These are phyloP conservation scores for Anodontia alba DNA, from an alignment of 2,888 invertebrate species.

Conservation along the genomic window DNA sequence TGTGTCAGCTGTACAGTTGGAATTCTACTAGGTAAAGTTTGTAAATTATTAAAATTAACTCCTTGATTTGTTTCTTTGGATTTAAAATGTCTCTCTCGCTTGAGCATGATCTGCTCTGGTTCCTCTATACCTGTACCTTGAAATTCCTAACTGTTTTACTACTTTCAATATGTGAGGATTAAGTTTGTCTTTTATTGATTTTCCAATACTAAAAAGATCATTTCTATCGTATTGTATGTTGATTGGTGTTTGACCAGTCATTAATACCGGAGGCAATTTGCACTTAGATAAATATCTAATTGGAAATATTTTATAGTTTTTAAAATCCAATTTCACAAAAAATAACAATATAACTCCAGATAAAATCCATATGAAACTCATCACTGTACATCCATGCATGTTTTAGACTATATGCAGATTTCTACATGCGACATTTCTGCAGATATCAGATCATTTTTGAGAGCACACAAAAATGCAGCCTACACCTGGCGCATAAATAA, in stretches of 20 bases:
- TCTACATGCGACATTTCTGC: neutral
- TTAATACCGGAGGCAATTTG: neutral
- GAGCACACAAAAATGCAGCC: slow-evolving; percentile 23
- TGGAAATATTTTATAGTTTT: neutral
- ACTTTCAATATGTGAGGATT: neutral
- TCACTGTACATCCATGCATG: slow-evolving; percentile 10
- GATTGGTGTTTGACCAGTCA: slow-evolving; percentile 14
- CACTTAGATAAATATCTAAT: neutral
- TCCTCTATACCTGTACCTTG: neutral
- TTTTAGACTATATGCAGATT: slow-evolving; percentile 9
- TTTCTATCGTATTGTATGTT: slow-evolving; percentile 8
- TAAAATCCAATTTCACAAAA: neutral
- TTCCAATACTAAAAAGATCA: slow-evolving; percentile 4
- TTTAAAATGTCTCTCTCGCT: neutral
- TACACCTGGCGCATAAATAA: slow-evolving; percentile 18
- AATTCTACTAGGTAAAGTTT: slow-evolving; percentile 9
- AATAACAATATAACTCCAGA: neutral
- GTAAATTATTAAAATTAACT: slow-evolving; percentile 5
- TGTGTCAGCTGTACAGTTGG: neutral
- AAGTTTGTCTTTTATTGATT: slow-evolving; percentile 9
- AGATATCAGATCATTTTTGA: slow-evolving; percentile 4
- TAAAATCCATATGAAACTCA: slow-evolving; percentile 17
- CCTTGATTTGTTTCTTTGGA: slow-evolving; percentile 20
- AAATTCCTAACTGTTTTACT: slow-evolving; percentile 26
- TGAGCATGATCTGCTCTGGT: neutral